These are phyloP conservation scores for Scaptomyza tumidula DNA, from an alignment of 2,888 invertebrate genomes.

Conservation along the genomic window DNA sequence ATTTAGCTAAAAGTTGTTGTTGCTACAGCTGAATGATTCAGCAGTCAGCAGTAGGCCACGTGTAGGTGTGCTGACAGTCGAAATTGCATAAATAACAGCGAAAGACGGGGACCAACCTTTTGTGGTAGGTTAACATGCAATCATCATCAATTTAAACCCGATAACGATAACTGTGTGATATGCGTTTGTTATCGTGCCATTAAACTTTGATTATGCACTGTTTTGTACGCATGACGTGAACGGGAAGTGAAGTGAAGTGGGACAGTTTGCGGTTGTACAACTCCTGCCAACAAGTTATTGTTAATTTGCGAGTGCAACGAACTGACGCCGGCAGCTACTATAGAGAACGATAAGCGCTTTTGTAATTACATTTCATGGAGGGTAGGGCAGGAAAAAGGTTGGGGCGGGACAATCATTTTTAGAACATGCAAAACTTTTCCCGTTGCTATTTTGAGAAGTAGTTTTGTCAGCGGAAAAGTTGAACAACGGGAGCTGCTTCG, in stretches of 20 bases:
- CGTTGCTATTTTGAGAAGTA: conserved; percentile 56
- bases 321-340: conserved; percentile 46
- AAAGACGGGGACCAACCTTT: background rate
- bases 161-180: conserved; percentile 35
- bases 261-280: conserved; percentile 46
- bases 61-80: conserved; percentile 41
- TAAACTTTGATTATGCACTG: conserved; percentile 32
- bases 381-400: background rate
- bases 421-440: conserved; percentile 55
- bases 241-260: conserved; percentile 27
- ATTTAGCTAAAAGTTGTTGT: conserved; percentile 46
- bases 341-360: conserved; percentile 64
- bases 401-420: conserved; percentile 39
- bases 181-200: conserved; percentile 53
- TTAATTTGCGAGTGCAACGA: conserved; percentile 75
- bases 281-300: conserved; percentile 44
- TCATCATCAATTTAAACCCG: conserved; percentile 23
- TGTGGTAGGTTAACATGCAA: conserved; percentile 12
- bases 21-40: conserved; percentile 51
- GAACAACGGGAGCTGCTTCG: conserved; percentile 45
- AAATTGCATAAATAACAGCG: conserved; percentile 16
- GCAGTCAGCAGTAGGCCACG: conserved; percentile 40
- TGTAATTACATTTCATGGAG: conserved; percentile 67
- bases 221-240: conserved; percentile 6
- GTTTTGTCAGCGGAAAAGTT: conserved; percentile 73